Base-by-base conservation (phyloP, 2,888 invertebrate genomes). In the Catocala fraxini region DNA sequence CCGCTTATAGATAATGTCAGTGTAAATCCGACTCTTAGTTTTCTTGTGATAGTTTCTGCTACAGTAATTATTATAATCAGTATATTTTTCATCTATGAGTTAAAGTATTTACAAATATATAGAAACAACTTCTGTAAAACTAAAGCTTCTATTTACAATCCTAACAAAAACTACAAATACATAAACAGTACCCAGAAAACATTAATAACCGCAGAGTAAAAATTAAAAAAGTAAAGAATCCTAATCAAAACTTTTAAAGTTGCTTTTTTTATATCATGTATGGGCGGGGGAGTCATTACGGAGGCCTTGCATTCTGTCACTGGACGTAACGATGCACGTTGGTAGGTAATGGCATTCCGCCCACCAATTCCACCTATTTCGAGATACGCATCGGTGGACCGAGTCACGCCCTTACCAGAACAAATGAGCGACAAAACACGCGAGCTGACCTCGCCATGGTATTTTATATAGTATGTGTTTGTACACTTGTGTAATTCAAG, bases 351-450 rank as follows among this genome's bases (percentile, higher is more conserved):
- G 85, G 86, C 91, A 93, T 92, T 89, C 93, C 93, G 91, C 93
- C 93, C 86, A 92, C 91, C 88, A 86, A 91, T 91, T 92, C 90
- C 85, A 89, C 89, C 89, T 87, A 90, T 88, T 86, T 82, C 81
- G 80, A 92, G 92, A 93, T 92, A 93, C 89, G 88, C 90, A 93
- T 93, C 93, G 89, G 89, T 90, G 89, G 89, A 84, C 79, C 81
- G 63, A 62, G 73, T 74, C 59, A 73, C 87, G 92, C 92, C 93
- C 92, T 88, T 84, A 85, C 66, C 64, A 77, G 78, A 85, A 89
- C 88, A 87, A 88, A 89, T 88, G 85, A 86, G 80, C 82, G 56
- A 70, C 68, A 64, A 71, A 65, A 56, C 74, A 63, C 62, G 68
- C 71, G 63, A 73, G 58, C 68, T 68, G 63, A 74, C 70, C 75